These are phyloP conservation scores for Canis aureus DNA, from an alignment of 2,113 vertebrate species.

Conservation along the genomic window DNA sequence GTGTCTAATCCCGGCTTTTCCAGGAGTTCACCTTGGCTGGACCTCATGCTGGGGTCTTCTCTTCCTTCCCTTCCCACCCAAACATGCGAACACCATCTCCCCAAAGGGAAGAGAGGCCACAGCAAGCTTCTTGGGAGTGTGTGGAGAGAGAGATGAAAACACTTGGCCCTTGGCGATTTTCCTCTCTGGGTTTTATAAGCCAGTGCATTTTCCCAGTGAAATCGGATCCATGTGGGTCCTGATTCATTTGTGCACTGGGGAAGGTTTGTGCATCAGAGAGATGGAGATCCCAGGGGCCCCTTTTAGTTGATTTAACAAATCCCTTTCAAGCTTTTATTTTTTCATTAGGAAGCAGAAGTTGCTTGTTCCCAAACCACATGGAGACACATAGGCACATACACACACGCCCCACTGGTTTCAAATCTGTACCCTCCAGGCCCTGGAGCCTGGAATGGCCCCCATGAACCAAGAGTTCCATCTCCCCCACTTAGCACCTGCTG, in stretches of 20 bases:
- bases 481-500: neutral
- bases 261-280: conserved; percentile 26
- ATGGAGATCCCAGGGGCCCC: neutral
- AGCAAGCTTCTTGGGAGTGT: neutral
- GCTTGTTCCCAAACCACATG: neutral
- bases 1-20: neutral
- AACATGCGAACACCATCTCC: neutral
- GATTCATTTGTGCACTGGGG: conserved; percentile 40
- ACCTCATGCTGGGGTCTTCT: neutral
- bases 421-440: neutral
- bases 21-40: neutral
- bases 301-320: conserved; percentile 64
- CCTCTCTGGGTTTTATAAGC: conserved; percentile 33
- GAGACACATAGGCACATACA: neutral
- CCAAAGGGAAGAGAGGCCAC: neutral
- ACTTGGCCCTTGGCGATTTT: neutral
- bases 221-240: conserved; percentile 18
- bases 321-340: conserved; percentile 55
- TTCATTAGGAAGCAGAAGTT: conserved; percentile 53
- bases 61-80: neutral
- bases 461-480: neutral
- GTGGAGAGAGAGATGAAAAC: neutral
- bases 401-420: neutral
- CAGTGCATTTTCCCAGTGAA: neutral
- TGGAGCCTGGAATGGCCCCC: neutral